Evolutionary conservation across 1,140 invertebrate genomes (phyloP), one percentile per base, ranked within the genome.

Genomic region (Cyclargus thomasi): DNA sequence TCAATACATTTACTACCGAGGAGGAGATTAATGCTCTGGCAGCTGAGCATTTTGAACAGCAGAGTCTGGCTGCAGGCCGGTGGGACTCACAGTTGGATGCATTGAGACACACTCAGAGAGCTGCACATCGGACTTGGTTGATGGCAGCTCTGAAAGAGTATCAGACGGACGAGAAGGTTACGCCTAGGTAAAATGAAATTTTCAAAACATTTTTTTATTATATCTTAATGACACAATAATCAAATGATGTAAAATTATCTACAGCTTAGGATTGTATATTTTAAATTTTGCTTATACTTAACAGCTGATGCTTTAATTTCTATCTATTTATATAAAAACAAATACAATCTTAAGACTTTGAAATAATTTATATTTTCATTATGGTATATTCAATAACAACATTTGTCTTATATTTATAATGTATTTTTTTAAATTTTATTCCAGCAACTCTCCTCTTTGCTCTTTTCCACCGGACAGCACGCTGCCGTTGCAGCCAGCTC

Each of bases 41-140:
- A 1, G 92, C 92, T n/a, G 86, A 92, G 68, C 95, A 97, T 78
- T 94, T 96, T 85, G 95, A 96, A 79, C 94, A 95, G 72, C 94
- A 94, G 73, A 94, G 95, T 80, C 82, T 96, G 75, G 87, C 95
- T n/a, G 93, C 94, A 65, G 95, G 94, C 18, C 92, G 94, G 62
- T 96, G 95, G 95, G 94, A 94, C 67, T 95, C 94, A 55, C 93
- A 94, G 82, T 87, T 97, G 5, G 93, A 94, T 75, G 94, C 93
- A n/a, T 84, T 96, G 22, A 92, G 94, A 74, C 93, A 95, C 70
- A 93, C 93, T 59, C 96, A 97, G 88, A 93, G 94, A 67, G 86
- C 93, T 39, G 94, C 96, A 71, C 96, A 96, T 80, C 88, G 93
- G 67, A 93, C 95, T 63, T 97, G 96, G 95, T 92, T 97, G 20